Evolutionary conservation across 2,113 vertebrate genomes (phyloP).

Genomic region (Xenus cinereus): DNA sequence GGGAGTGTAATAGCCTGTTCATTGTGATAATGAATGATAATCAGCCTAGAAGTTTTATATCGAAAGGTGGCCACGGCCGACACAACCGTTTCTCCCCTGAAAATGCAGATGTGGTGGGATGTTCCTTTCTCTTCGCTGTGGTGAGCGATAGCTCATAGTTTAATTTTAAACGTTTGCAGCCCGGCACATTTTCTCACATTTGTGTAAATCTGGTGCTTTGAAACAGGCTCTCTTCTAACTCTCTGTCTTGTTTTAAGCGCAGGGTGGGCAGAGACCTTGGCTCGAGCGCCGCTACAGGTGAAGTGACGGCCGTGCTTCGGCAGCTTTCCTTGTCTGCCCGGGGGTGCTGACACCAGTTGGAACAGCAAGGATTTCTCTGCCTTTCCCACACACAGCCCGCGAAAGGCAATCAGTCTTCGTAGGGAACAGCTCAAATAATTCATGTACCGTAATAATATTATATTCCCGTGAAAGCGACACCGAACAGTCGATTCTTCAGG

Average conservation of each 20-base stretch:
- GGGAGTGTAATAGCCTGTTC: neutral
- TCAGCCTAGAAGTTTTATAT: neutral
- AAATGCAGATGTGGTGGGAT: neutral
- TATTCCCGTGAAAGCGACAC: neutral
- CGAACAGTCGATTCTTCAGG: neutral
- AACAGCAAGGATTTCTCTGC: conserved; percentile 10
- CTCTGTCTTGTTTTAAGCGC: neutral
- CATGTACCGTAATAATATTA: conserved; percentile 25
- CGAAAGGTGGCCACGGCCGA: neutral
- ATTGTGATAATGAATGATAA: neutral
- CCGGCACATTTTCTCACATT: neutral
- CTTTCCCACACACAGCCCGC: neutral
- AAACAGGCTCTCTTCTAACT: neutral
- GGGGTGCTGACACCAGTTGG: neutral
- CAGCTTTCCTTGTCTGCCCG: neutral
- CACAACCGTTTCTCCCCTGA: neutral
- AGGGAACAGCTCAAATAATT: conserved; percentile 38
- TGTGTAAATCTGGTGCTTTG: neutral
- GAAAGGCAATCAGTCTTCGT: conserved; percentile 6
- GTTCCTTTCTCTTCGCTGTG: neutral
- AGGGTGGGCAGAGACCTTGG: neutral
- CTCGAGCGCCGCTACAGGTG: neutral
- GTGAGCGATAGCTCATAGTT: neutral
- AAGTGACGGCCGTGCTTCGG: neutral
- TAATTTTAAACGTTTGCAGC: neutral